phyloP scores from a whole-genome alignment of 2,797 vertebrate genomes.

The Chaetophractus vellerosus region DNA sequence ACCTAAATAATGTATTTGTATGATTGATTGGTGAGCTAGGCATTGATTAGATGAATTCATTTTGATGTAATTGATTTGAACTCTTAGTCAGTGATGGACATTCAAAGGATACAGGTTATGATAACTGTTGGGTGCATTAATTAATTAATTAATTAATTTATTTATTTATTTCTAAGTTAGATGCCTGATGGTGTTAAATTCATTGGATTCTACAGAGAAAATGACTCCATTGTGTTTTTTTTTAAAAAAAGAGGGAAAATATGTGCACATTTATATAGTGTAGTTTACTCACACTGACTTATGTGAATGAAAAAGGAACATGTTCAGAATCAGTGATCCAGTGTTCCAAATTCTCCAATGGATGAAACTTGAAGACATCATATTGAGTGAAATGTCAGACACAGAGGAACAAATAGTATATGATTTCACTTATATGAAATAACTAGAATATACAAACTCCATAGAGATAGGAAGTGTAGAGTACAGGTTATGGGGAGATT shows the following conservation, averaged over 20 bases:
- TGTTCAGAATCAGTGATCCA: constrained; percentile 30
- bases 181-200: constrained; percentile 24
- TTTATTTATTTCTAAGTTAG: constrained; percentile 11
- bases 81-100: not conserved
- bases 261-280: not conserved
- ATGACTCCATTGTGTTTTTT: not conserved
- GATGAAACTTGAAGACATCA: too few species aligned
- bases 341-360: not conserved
- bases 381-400: too few species aligned
- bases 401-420: too few species aligned
- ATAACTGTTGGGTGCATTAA: too few species aligned
- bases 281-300: not conserved
- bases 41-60: constrained; percentile 49
- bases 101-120: constrained; percentile 25
- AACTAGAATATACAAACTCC: too few species aligned
- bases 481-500: too few species aligned
- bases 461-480: too few species aligned
- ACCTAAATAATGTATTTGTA: not conserved
- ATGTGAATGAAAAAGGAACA: not conserved
- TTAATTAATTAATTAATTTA: too few species aligned
- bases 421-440: too few species aligned
- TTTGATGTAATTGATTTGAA: constrained; percentile 46
- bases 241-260: not conserved
- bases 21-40: constrained; percentile 5
- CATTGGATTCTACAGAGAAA: constrained; percentile 31